Base-by-base conservation (phyloP, 53 echinoderm and acorn worm species). In the Temnopleurus reevesii region DNA sequence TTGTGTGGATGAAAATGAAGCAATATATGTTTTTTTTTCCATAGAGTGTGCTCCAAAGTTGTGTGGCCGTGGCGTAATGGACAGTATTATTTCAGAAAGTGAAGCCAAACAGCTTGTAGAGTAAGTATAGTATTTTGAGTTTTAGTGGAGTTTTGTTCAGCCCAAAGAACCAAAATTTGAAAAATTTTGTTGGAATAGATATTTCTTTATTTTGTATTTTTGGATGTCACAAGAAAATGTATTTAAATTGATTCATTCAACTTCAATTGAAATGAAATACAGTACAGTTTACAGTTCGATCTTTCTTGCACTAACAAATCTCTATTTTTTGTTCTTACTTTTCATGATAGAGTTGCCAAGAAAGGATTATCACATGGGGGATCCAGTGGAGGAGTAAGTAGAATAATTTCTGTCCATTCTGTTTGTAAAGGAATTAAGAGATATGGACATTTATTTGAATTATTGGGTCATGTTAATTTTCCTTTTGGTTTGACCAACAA, bases 361-460 rank as follows among this genome's bases (percentile, higher is more conserved):
- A 83, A 91, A 36, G 98, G 98, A 51, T 89, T 98, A 76, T 63
- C 92, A 46, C 65, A 89, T 46, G 98, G 98, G 81, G 96, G 96
- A 4, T 96, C 98, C 17, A 96, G 91, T 93, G 98, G 98, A 60
- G 98, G 98, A 83, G 98, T 98, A 81, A 90, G 98, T 95, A 23
- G 0, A 24, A 5, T 63, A 60, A 9, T 60, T 23, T 55, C 18
- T 55, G 24, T 56, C 12, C 24, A 56, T n/a, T n/a, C n/a, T n/a
- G n/a, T n/a, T n/a, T n/a, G n/a, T n/a, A n/a, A n/a, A n/a, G n/a
- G n/a, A n/a, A n/a, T n/a, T n/a, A n/a, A n/a, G n/a, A n/a, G n/a
- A n/a, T n/a, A n/a, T n/a, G n/a, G n/a, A n/a, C n/a, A n/a, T n/a
- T n/a, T n/a, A n/a, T n/a, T n/a, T n/a, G n/a, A n/a, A n/a, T n/a